phyloP scores from a whole-genome alignment of 2,797 vertebrate species.

The Lagodon rhomboides region DNA sequence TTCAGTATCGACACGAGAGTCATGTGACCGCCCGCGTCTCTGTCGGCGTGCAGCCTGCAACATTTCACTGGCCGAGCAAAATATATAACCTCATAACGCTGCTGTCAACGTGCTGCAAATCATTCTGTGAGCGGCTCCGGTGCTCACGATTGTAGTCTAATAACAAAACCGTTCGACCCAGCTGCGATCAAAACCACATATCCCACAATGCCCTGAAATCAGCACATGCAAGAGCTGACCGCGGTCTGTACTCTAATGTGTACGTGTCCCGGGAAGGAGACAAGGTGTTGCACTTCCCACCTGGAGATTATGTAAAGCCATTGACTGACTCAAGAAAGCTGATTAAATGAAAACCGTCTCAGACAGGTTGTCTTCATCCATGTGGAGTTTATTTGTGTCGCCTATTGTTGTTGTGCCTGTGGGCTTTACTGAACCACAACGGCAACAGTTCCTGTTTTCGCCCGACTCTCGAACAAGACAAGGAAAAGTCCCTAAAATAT shows the following conservation, averaged over 20 bases:
- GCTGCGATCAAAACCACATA: conserved; percentile 4
- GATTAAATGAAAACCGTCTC: conserved; percentile 65
- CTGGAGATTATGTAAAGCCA: conserved; percentile 73
- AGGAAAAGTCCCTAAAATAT: background rate
- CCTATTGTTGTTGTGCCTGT: background rate
- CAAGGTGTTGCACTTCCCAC: conserved; percentile 50
- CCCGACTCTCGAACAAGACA: background rate
- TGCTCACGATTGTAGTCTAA: background rate
- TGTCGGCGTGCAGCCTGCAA: background rate
- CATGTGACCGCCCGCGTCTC: conserved; percentile 13
- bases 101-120: background rate
- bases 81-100: background rate
- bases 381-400: background rate
- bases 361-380: conserved; percentile 23
- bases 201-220: conserved; percentile 14
- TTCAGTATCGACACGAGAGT: conserved; percentile 15
- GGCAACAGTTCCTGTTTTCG: background rate
- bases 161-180: background rate
- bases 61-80: background rate
- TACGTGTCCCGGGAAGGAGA: conserved; percentile 25
- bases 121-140: background rate
- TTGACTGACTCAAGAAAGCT: conserved; percentile 64
- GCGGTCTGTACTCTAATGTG: conserved; percentile 1
- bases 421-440: background rate
- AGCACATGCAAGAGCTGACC: background rate